Conservation (phyloP, 2,113 vertebrate genomes). For the Oreochromis tanganicae region DNA sequence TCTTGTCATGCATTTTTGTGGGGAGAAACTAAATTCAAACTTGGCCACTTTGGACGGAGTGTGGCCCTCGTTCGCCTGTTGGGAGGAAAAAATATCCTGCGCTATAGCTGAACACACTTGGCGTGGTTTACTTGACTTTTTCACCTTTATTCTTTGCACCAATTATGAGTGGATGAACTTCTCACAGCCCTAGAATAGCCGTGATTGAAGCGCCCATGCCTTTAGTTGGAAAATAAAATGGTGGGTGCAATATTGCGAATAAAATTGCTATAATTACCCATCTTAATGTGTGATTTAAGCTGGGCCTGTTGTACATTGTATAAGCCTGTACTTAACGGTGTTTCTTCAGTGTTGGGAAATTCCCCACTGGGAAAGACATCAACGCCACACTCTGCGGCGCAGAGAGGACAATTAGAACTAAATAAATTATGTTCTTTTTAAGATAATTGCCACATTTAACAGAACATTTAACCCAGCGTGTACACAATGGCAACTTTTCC, state of each 20-base stretch:
- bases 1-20: not conserved
- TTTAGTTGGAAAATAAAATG: constrained; percentile 3
- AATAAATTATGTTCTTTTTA: constrained; percentile 1
- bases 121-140: not conserved
- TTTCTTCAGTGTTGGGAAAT: constrained; percentile 35
- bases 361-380: constrained; percentile 31
- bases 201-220: not conserved
- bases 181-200: not conserved
- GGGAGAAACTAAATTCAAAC: not conserved
- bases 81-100: not conserved
- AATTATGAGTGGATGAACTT: not conserved
- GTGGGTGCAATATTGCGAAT: not conserved
- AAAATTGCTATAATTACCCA: constrained; percentile 28
- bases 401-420: constrained; percentile 4
- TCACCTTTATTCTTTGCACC: not conserved
- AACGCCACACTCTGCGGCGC: not conserved
- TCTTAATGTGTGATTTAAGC: constrained; percentile 21
- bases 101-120: constrained; percentile 24
- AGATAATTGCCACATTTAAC: constrained; percentile 27
- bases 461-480: not conserved
- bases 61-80: not conserved
- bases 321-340: not conserved
- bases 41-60: not conserved
- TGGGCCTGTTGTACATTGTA: not conserved
- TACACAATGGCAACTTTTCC: constrained; percentile 36